These are phyloP conservation scores for Caenorhabditis sp. DNA, from an alignment of 2,888 invertebrate species.

Conservation along the genomic window DNA sequence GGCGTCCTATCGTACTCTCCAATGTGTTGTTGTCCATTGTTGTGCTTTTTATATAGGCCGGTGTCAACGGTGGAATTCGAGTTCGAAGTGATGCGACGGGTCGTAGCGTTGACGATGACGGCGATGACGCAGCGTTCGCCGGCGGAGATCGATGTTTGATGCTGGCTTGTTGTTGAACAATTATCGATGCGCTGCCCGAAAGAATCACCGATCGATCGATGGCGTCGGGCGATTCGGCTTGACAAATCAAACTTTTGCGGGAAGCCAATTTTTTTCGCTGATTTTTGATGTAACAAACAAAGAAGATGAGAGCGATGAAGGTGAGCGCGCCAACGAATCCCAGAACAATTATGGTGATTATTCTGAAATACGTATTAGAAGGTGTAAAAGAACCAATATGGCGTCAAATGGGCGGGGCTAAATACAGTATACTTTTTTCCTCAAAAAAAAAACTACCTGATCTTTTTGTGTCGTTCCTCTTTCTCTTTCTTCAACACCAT, in stretches of 20 bases:
- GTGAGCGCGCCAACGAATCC: conserved; percentile 61
- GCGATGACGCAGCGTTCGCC: no score
- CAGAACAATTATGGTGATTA: conserved; percentile 62
- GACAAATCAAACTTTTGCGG: neutral
- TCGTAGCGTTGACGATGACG: neutral
- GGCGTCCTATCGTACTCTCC: conserved; percentile 30
- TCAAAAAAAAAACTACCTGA: conserved; percentile 30
- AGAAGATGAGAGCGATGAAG: conserved; percentile 55
- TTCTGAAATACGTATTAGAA: conserved; percentile 13
- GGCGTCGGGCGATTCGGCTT: conserved; percentile 1
- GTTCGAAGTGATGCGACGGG: neutral
- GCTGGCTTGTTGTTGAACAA: neutral
- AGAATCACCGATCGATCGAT: neutral
- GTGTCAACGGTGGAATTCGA: neutral
- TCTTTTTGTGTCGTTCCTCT: conserved; percentile 33
- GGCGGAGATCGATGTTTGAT: neutral
- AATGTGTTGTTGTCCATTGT: conserved; percentile 20
- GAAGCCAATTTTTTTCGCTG: conserved; percentile 12
- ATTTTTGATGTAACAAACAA: conserved; percentile 74
- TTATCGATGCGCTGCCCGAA: neutral
- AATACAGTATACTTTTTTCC: no score
- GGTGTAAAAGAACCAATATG: no score
- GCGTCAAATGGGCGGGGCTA: no score
- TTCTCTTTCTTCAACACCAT: conserved; percentile 54
- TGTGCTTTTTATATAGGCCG: neutral